Conservation (phyloP, 2,797 vertebrate genomes). For the Botia kubotai region DNA sequence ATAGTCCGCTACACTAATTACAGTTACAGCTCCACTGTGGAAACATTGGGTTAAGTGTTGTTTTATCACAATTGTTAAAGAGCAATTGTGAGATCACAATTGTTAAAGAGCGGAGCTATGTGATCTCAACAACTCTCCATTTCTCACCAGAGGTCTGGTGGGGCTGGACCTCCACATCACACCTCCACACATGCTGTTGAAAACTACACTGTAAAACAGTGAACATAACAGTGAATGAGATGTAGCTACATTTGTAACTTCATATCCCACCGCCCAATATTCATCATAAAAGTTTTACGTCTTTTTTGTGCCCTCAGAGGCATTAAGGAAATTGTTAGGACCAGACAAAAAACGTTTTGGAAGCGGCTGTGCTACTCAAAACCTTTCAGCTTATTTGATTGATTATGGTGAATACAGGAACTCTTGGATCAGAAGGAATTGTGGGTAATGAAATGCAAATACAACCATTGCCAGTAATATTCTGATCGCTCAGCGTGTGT, state of each 20-base stretch:
- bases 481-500: background rate
- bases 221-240: slow-evolving; percentile 9
- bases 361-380: slow-evolving; percentile 21
- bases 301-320: background rate
- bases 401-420: slow-evolving; percentile 31
- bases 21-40: slow-evolving; percentile 4
- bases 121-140: slow-evolving; percentile 1
- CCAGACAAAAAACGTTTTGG: slow-evolving; percentile 35
- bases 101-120: slow-evolving; percentile 32
- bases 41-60: slow-evolving; percentile 17
- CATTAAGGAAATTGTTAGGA: slow-evolving; percentile 22
- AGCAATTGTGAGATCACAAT: too few species aligned
- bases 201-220: slow-evolving; percentile 1
- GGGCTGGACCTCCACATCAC: background rate
- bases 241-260: slow-evolving; percentile 19
- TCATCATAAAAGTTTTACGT: slow-evolving; percentile 32
- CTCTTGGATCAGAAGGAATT: too few species aligned
- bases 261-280: background rate
- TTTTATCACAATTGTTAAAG: slow-evolving; percentile 34
- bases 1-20: slow-evolving; percentile 34
- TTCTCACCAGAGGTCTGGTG: background rate
- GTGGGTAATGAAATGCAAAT: slow-evolving; percentile 22
- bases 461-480: slow-evolving; percentile 26
- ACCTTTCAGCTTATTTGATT: slow-evolving; percentile 43
- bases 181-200: slow-evolving; percentile 3